These are phyloP conservation scores for Tanaodytes sp. DNA, from an alignment of 2,888 invertebrate genomes.

Conservation along the genomic window DNA sequence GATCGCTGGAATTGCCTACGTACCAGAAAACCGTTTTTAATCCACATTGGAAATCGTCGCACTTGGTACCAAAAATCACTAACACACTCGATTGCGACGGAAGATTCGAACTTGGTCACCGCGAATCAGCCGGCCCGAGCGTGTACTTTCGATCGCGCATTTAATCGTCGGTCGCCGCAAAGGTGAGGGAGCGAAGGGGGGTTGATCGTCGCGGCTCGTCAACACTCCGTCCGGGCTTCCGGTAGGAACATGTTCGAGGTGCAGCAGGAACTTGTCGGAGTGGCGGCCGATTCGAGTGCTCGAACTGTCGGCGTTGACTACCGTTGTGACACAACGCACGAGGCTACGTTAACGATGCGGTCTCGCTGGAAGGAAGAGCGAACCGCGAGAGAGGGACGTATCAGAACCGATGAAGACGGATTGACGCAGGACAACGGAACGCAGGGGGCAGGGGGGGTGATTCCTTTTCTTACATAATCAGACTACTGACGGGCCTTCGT, in stretches of 20 bases:
- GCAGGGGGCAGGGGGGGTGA: slow-evolving; percentile 56
- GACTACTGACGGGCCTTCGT: slow-evolving; percentile 49
- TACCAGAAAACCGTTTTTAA: too few relatives aligned
- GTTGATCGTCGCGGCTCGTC: background rate
- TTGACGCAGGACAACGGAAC: slow-evolving; percentile 46
- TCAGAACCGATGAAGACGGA: slow-evolving; percentile 29
- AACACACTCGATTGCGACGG: too few relatives aligned
- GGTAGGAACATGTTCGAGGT: slow-evolving; percentile 39
- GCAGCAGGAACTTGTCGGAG: slow-evolving; percentile 33
- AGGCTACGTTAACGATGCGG: slow-evolving; percentile 53
- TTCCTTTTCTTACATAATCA: slow-evolving; percentile 53
- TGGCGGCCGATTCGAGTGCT: slow-evolving; percentile 38
- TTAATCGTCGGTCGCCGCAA: too few relatives aligned
- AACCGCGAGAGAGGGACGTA: slow-evolving; percentile 36
- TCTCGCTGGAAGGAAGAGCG: slow-evolving; percentile 46
- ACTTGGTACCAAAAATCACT: slow-evolving; percentile 19
- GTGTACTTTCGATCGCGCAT: slow-evolving; percentile 12
- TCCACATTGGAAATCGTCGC: too few relatives aligned
- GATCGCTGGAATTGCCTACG: too few relatives aligned
- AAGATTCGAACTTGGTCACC: slow-evolving; percentile 3
- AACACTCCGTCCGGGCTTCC: slow-evolving; percentile 2
- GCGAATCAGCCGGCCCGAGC: slow-evolving; percentile 3
- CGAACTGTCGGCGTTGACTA: slow-evolving; percentile 51
- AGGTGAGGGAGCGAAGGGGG: too few relatives aligned
- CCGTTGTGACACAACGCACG: slow-evolving; percentile 43